A percentile compares a stretch with the other conserved stretches of the same genome.
Conservation (phyloP, 2,113 vertebrate species). For the Gymnarchus niloticus region DNA sequence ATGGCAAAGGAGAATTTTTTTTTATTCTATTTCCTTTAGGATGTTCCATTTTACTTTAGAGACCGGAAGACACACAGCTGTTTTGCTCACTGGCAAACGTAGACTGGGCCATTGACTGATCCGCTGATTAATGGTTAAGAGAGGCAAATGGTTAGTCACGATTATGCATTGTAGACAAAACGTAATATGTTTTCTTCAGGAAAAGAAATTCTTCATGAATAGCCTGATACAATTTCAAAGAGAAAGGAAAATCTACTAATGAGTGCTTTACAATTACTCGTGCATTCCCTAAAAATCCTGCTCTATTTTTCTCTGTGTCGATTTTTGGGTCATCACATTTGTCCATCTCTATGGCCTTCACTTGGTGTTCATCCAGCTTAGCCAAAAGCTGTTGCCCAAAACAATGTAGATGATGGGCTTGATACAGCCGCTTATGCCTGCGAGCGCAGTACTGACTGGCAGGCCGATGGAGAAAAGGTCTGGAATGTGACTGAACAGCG, state of each 20-base stretch:
- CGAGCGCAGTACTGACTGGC: conserved; percentile 55
- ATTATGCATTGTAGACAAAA: not conserved
- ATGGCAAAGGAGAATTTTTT: not conserved
- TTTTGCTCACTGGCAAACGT: not conserved
- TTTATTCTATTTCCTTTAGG: not conserved
- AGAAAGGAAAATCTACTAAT: no score
- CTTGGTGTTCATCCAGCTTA: conserved; percentile 44
- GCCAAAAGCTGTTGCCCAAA: conserved; percentile 69
- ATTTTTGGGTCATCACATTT: no score
- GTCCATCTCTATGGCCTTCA: no score
- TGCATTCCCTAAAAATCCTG: no score
- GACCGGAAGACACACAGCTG: no score
- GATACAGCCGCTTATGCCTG: conserved; percentile 70
- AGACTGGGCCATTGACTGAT: not conserved
- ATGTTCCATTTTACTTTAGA: no score
- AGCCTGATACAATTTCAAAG: no score
- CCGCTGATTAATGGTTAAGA: not conserved
- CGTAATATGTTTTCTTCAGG: not conserved
- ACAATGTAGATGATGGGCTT: conserved; percentile 72
- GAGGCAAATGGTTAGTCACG: no score
- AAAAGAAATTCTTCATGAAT: not conserved
- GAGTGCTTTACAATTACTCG: no score
- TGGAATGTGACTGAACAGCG: not conserved
- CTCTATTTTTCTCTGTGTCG: no score
- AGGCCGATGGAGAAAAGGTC: conserved; percentile 53